These are phyloP conservation scores for Drosophila heteroneura DNA, from an alignment of 2,888 invertebrate species.

Conservation along the genomic window DNA sequence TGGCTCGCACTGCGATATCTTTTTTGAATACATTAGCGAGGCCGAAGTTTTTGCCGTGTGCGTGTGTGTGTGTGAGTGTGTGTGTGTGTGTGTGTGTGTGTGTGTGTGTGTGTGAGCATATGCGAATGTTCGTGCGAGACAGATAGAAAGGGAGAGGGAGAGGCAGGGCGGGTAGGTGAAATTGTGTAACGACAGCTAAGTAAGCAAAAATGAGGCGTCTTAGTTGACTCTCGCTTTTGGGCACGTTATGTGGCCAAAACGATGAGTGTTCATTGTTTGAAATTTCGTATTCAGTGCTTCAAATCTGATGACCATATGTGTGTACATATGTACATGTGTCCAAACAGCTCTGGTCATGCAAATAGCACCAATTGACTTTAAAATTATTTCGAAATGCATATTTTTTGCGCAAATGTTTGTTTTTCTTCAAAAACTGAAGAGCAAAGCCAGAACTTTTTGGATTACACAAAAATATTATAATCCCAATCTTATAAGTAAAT, in stretches of 20 bases:
- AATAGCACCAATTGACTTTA: not conserved
- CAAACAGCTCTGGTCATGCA: not conserved
- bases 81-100: not conserved
- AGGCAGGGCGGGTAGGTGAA: constrained; percentile 4
- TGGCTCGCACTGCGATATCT: constrained; percentile 33
- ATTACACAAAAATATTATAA: not conserved
- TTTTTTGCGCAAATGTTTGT: no score
- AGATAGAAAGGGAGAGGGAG: not conserved
- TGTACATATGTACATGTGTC: not conserved
- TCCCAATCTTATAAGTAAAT: not conserved
- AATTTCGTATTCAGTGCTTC: constrained; percentile 34
- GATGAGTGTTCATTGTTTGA: constrained; percentile 39
- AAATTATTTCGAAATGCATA: not conserved
- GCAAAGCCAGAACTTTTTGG: not conserved
- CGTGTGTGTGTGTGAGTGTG: not conserved
- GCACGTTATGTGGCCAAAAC: constrained; percentile 30
- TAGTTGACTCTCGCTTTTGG: constrained; percentile 13
- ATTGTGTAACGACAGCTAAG: constrained; percentile 61
- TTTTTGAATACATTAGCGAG: constrained; percentile 50
- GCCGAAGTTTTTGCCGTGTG: constrained; percentile 19
- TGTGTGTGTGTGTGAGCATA: constrained; percentile 5
- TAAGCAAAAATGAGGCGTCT: constrained; percentile 46
- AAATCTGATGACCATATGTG: constrained; percentile 18
- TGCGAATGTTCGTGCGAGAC: not conserved
- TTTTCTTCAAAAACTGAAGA: no score